These are phyloP conservation scores for Nothobranchius kuhntae DNA, from an alignment of 2,113 vertebrate genomes.

Conservation along the genomic window DNA sequence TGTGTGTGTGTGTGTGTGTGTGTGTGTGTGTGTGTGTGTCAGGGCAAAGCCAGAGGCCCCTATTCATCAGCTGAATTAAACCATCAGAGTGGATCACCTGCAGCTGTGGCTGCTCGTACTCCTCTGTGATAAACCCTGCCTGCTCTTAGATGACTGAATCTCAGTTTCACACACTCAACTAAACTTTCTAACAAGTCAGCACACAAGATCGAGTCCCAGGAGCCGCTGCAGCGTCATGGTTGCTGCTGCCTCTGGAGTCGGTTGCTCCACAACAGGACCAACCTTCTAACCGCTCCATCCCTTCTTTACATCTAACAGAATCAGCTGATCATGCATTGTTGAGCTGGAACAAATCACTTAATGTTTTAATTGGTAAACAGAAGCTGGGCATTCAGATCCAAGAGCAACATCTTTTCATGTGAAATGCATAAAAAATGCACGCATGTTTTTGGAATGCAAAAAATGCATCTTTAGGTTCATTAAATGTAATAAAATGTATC, in stretches of 20 bases:
- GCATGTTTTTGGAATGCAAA: not conserved
- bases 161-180: conserved; percentile 37
- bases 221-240: conserved; percentile 55
- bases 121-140: conserved; percentile 31
- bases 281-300: conserved; percentile 47
- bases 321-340: conserved; percentile 45
- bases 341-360: conserved; percentile 60
- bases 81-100: conserved; percentile 32
- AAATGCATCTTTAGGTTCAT: not conserved
- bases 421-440: no score
- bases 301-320: conserved; percentile 24
- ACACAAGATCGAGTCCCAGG: conserved; percentile 34
- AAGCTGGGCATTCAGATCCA: no score
- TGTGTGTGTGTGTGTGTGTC: not conserved
- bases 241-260: conserved; percentile 62
- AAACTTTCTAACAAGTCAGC: conserved; percentile 59
- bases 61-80: conserved; percentile 6
- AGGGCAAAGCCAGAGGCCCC: no score
- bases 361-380: not conserved
- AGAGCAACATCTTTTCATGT: no score
- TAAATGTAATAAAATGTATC: no score
- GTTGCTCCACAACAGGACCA: conserved; percentile 65
- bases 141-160: conserved; percentile 14
- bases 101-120: conserved; percentile 13
- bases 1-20: conserved; percentile 28